These are phyloP conservation scores for Catharus ustulatus DNA, from an alignment of 2,797 vertebrate genomes.

Conservation along the genomic window DNA sequence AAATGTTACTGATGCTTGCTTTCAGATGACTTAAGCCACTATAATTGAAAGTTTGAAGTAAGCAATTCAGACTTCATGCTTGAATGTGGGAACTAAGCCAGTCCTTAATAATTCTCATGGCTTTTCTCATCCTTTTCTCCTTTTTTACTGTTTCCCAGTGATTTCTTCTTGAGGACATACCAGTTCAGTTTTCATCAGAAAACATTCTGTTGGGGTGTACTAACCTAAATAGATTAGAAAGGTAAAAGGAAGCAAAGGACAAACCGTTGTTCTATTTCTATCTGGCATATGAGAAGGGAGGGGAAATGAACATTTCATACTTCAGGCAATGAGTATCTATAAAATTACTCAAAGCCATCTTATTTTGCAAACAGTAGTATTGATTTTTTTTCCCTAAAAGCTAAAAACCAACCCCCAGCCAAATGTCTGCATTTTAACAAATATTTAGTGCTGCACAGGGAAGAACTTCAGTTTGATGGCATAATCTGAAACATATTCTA, in stretches of 20 bases:
- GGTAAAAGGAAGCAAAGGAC: not conserved
- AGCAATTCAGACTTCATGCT: not conserved
- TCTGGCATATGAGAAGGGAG: not conserved
- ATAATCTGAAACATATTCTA: not conserved
- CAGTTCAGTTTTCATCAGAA: not conserved
- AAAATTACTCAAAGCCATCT: not conserved
- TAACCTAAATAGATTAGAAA: not conserved
- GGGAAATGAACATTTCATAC: not conserved
- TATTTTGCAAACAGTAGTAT: not conserved
- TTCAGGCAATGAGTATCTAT: not conserved
- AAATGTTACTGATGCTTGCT: not conserved
- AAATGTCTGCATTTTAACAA: not conserved
- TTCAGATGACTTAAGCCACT: not conserved
- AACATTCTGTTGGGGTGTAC: not conserved
- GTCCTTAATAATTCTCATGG: not conserved
- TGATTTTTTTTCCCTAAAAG: not conserved
- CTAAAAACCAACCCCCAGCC: not conserved
- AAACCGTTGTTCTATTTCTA: not conserved
- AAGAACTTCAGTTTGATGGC: not conserved
- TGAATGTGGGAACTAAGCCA: not conserved
- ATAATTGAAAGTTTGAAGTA: not conserved
- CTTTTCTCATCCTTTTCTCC: not conserved
- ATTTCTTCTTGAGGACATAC: not conserved
- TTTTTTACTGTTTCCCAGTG: not conserved
- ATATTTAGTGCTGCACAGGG: not conserved